Conservation (phyloP, 1,140 invertebrate genomes). For the Episyrphus balteatus region DNA sequence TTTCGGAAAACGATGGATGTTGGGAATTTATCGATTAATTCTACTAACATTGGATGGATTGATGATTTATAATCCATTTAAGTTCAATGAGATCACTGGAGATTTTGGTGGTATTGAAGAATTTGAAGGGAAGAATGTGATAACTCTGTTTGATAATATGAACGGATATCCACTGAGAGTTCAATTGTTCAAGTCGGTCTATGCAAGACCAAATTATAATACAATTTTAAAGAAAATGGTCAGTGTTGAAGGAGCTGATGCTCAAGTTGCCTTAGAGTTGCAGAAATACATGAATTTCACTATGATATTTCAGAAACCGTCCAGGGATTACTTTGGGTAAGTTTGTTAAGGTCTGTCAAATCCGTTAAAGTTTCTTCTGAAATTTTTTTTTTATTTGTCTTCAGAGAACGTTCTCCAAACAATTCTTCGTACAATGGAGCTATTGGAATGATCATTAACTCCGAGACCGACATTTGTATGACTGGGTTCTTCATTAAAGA, state of each 20-base stretch:
- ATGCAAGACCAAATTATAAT: constrained; percentile 16
- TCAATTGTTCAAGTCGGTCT: constrained; percentile 30
- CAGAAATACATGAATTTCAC: constrained; percentile 23
- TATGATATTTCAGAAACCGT: constrained; percentile 17
- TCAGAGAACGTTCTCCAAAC: constrained; percentile 9
- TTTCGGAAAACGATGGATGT: constrained; percentile 1
- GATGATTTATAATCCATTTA: constrained; percentile 25
- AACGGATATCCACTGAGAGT: constrained; percentile 22
- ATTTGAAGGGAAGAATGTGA: background rate
- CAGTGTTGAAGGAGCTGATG: constrained; percentile 20
- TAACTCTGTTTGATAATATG: constrained; percentile 12
- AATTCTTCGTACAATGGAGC: constrained; percentile 35
- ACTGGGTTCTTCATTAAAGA: constrained; percentile 39
- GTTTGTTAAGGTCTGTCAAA: constrained; percentile 1
- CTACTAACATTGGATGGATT: constrained; percentile 4
- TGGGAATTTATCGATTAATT: constrained; percentile 3
- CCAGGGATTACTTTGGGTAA: constrained; percentile 30
- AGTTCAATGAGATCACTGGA: background rate
- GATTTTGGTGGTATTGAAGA: constrained; percentile 12
- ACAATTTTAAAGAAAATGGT: constrained; percentile 7
- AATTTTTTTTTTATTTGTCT: too few relatives aligned
- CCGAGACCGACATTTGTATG: constrained; percentile 30
- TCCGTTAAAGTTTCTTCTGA: too few relatives aligned
- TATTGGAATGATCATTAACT: constrained; percentile 27
- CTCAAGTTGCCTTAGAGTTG: constrained; percentile 14